Base-by-base conservation (phyloP, 2,797 vertebrate genomes). In the Xyrichtys novacula region DNA sequence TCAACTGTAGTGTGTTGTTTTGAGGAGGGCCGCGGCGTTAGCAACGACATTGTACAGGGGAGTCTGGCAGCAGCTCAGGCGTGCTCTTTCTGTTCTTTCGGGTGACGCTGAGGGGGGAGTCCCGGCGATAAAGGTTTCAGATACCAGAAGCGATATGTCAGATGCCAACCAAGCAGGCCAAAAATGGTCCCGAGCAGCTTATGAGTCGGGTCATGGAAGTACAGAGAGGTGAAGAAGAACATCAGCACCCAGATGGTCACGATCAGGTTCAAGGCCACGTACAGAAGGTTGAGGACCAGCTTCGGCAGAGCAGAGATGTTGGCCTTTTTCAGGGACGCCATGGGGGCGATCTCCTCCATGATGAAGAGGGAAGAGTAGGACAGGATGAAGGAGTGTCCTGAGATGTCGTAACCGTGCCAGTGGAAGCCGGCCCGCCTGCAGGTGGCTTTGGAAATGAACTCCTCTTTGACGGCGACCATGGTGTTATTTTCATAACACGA, bases 341-440 rank as follows among this genome's bases (percentile, higher is more conserved):
- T 94, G 16, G 96, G 93, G 0, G 92, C 92, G 36, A 93, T 94
- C 48, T 99, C 98, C 74, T 99, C 97, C 74, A 95, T 58, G 5
- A 99, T 99, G 81, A 97, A 89, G 39, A 99, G 95, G 0, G 94
- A 80, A 0, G 96, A 98, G 87, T 96, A 99, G 0, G 95, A 74
- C 70, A 99, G 93, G 74, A 99, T 94, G 76, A 99, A 99, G 52
- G 94, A 96, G 90, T 99, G 97, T 16, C 98, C 97, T 0, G 98
- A 99, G 87, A 99, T 97, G 93, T 99, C 98, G 1, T 93, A 96
- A 56, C 96, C 96, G 0, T 88, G 22, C 98, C 98, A 99, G 31
- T 90, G 81, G 26, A 95, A 94, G 0, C 95, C 93, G 7, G 90
- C 91, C 12, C 25, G 74, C 49, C 76, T 92, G 92, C 98, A 99